Conservation (phyloP, 2,113 vertebrate genomes). For the Accipiter cooperii region DNA sequence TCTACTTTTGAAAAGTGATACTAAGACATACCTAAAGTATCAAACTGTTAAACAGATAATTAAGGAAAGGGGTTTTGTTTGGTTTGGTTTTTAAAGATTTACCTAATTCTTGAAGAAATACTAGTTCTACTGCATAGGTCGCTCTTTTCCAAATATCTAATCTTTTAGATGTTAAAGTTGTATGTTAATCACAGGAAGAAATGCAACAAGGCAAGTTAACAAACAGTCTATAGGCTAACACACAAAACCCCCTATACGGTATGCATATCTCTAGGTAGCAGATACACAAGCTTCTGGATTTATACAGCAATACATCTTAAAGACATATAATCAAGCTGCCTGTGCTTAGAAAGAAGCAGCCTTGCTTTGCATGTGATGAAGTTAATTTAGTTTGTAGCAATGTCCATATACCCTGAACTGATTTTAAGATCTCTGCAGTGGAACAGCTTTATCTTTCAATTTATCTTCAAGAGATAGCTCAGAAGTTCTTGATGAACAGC, state of each 20-base stretch:
- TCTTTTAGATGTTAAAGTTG: background rate
- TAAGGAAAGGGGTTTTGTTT: background rate
- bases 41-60: background rate
- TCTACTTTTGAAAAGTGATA: background rate
- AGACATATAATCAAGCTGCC: background rate
- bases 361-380: background rate
- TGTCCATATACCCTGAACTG: background rate
- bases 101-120: background rate
- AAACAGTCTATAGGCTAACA: background rate
- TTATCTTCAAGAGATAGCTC: background rate
- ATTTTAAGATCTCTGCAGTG: background rate
- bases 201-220: background rate
- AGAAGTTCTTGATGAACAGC: background rate
- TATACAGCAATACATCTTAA: background rate
- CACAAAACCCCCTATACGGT: background rate
- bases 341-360: background rate
- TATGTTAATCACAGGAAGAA: background rate
- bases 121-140: background rate
- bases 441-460: background rate
- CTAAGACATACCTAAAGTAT: background rate
- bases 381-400: background rate
- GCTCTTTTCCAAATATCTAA: background rate
- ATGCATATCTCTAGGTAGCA: background rate
- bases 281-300: background rate
- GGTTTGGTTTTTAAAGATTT: background rate